Percentiles rank a stretch among this genome's conserved stretches.
phyloP scores from a whole-genome alignment of 1,140 invertebrate genomes.

The Arctopsyche grandis region DNA sequence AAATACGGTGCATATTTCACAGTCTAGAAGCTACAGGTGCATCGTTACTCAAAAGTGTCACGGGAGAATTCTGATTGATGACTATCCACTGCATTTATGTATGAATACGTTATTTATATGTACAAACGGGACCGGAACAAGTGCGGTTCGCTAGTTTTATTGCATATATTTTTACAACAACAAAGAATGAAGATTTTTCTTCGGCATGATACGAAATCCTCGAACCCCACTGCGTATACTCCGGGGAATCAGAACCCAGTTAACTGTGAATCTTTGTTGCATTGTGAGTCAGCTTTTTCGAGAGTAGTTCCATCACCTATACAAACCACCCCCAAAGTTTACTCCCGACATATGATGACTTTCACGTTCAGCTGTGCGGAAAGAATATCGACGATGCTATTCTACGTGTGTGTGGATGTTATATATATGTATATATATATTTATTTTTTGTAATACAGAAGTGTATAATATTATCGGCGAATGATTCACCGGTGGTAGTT shows the following conservation, averaged over 20 bases:
- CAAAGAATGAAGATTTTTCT: neutral
- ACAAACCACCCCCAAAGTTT: too few species aligned
- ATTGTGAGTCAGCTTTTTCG: constrained; percentile 31
- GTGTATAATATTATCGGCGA: neutral
- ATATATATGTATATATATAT: neutral
- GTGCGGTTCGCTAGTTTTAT: neutral
- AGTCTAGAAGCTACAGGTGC: constrained; percentile 24
- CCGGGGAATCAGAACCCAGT: neutral
- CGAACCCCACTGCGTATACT: too few species aligned
- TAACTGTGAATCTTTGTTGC: constrained; percentile 37
- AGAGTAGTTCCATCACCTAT: neutral
- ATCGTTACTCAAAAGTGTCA: constrained; percentile 27
- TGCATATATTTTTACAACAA: neutral
- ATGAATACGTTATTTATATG: neutral
- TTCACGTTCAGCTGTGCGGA: constrained; percentile 12
- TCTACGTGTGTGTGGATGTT: neutral
- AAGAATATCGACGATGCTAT: constrained; percentile 1
- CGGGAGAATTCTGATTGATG: constrained; percentile 25
- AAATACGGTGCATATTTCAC: constrained; percentile 13
- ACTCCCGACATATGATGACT: constrained; percentile 9
- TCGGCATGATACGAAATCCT: neutral
- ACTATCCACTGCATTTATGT: neutral
- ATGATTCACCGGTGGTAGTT: neutral
- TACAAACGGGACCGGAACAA: neutral
- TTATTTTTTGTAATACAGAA: neutral